Percentiles rank a stretch among this genome's conserved stretches.
Conservation (phyloP, 2,113 vertebrate genomes). For the Gallinago jamesoni region DNA sequence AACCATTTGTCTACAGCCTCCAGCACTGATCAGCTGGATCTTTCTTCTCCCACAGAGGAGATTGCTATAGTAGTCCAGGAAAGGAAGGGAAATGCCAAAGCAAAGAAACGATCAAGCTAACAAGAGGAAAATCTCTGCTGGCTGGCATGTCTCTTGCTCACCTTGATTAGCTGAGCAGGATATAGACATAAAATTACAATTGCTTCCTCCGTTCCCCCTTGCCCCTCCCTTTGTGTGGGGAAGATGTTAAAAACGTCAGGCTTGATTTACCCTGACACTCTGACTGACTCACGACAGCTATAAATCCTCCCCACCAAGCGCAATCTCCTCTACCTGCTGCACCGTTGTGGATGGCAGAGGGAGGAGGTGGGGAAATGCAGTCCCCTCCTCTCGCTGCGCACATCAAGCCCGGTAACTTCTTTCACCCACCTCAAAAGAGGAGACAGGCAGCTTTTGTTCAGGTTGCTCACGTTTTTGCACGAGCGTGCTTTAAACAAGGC, state of each 20-base stretch:
- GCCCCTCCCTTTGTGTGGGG: neutral
- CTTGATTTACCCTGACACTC: constrained; percentile 74
- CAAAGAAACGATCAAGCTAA: constrained; percentile 48
- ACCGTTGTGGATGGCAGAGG: neutral
- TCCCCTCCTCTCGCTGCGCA: neutral
- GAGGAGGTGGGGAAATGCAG: neutral
- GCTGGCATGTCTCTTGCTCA: constrained; percentile 53
- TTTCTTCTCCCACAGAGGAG: neutral
- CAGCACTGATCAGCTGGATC: neutral
- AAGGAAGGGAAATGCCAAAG: constrained; percentile 32
- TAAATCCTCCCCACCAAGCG: constrained; percentile 59
- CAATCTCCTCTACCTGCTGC: constrained; percentile 61
- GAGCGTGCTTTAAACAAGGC: constrained; percentile 35
- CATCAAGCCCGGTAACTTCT: constrained; percentile 19
- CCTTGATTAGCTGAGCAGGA: constrained; percentile 75
- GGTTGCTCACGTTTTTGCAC: neutral
- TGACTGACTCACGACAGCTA: constrained; percentile 63
- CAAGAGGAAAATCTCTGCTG: constrained; percentile 58
- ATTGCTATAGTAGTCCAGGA: neutral
- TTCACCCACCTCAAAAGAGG: neutral
- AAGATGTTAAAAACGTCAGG: constrained; percentile 74
- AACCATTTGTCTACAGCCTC: neutral
- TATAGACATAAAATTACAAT: constrained; percentile 77
- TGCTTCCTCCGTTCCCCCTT: constrained; percentile 51
- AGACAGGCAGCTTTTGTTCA: constrained; percentile 32